Evolutionary conservation across 2,113 vertebrate species (phyloP), one percentile per base, ranked within the genome.

Genomic region (Cavia aperea): DNA sequence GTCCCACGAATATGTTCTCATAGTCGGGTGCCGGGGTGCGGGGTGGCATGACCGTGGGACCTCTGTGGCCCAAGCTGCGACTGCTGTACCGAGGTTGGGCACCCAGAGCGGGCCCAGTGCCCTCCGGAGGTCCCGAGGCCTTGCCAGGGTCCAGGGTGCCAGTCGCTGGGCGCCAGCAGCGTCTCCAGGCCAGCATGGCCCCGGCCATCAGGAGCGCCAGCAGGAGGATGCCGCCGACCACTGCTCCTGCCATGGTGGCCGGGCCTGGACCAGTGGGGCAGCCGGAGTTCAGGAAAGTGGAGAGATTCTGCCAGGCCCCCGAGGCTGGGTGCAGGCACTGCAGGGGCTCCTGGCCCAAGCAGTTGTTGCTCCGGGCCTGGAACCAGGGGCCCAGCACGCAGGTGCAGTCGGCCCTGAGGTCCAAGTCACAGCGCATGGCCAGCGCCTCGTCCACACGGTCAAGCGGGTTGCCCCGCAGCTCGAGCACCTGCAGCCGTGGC

Each of bases 1-100:
- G 58, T 21, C 36, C 97, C 36, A 97, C 7, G 0, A 98, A 97
- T 49, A 98, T 0, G 5, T 98, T 98, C 87, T 98, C 98, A 0
- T 98, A 98, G 54, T 98, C 95, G 0, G 87, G 62, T 0, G 23
- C n/a, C 7, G 15, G 4, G 1, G n/a, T 18, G 1, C 1, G 0
- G 14, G 66, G 11, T 1, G 0, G 14, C 0, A 21, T 1, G 10
- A 14, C 79, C 0, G 0, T 26, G 2, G 54, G 77, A 2, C 2
- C 54, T 56, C 66, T 31, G 14, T 65, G 43, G 43, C 36, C 10
- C 1, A 2, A 23, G 21, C 4, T 54, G 21, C 86, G 93, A 94
- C 96, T 97, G 86, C 94, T 46, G 63, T 98, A 98, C 1, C 92
- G 94, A 0, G 96, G 92, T 81, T 97, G 97, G 78, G 26, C 24